A percentile compares a stretch with the other conserved stretches of the same genome.
Conservation (phyloP, 1,140 invertebrate genomes). For the Zaprionus inermis region DNA sequence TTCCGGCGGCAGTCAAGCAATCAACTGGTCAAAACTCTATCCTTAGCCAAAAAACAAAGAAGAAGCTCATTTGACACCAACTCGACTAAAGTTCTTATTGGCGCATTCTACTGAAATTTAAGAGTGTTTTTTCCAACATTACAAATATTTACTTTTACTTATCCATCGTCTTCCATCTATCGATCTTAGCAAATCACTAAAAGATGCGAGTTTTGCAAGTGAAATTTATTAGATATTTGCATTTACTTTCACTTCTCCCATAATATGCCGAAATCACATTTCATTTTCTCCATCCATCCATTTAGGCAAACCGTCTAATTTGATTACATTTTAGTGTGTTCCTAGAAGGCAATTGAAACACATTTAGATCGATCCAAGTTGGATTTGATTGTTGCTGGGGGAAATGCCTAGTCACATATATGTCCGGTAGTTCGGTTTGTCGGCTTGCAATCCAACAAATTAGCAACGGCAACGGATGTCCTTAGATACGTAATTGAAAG, state of each 20-base stretch:
- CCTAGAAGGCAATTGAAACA: background rate
- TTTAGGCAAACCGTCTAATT: background rate
- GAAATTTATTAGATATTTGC: background rate
- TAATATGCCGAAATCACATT: too few relatives aligned
- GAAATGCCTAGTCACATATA: slow-evolving; percentile 17
- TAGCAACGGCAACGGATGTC: slow-evolving; percentile 51
- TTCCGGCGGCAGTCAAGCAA: slow-evolving; percentile 52
- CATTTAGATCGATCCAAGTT: slow-evolving; percentile 9
- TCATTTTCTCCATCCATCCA: background rate
- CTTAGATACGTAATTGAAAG: slow-evolving; percentile 13
- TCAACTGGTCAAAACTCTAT: slow-evolving; percentile 19
- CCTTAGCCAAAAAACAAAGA: background rate
- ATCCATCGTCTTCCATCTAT: background rate
- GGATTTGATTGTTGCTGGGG: background rate
- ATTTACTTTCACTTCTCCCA: background rate
- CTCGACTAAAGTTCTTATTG: too few relatives aligned
- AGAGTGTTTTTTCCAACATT: background rate
- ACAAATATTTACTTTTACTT: background rate
- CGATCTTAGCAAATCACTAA: too few relatives aligned
- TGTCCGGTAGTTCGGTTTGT: slow-evolving; percentile 3
- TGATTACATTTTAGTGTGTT: background rate
- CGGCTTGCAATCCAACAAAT: slow-evolving; percentile 38
- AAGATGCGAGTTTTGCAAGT: too few relatives aligned
- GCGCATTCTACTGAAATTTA: background rate
- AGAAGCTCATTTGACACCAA: background rate